phyloP scores from a whole-genome alignment of 1,140 invertebrate species.

The Drosophila lacteicornis region DNA sequence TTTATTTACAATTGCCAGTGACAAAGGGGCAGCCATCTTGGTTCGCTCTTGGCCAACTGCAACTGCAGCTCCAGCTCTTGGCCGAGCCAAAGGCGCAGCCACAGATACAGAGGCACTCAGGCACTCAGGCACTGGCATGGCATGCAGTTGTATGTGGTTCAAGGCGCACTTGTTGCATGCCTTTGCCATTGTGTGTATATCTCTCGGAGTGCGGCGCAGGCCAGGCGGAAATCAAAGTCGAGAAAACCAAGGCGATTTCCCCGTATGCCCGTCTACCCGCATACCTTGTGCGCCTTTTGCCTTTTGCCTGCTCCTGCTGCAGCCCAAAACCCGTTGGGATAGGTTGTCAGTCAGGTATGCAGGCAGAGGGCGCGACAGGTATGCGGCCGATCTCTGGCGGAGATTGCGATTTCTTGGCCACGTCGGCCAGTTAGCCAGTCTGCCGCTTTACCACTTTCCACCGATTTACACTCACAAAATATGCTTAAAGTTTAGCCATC shows the following conservation, averaged over 20 bases:
- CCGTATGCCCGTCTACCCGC: slow-evolving; percentile 18
- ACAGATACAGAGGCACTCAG: slow-evolving; percentile 22
- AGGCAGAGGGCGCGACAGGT: slow-evolving; percentile 52
- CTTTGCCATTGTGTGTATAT: slow-evolving; percentile 39
- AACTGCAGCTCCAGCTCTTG: slow-evolving; percentile 40
- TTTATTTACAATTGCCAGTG: slow-evolving; percentile 39
- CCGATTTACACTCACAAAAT: slow-evolving; percentile 58
- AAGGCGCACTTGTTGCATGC: slow-evolving; percentile 75
- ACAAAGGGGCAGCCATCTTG: slow-evolving; percentile 69
- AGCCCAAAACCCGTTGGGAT: slow-evolving; percentile 78
- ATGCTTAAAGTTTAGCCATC: slow-evolving; percentile 19
- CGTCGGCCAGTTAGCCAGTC: slow-evolving; percentile 57
- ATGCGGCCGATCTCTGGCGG: slow-evolving; percentile 43
- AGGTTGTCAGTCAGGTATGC: slow-evolving; percentile 62
- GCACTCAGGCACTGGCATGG: slow-evolving; percentile 3
- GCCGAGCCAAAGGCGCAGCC: slow-evolving; percentile 59
- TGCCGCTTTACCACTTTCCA: slow-evolving; percentile 64
- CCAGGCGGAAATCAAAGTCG: slow-evolving; percentile 62
- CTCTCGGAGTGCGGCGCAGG: slow-evolving; percentile 6
- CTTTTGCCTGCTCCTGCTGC: slow-evolving; percentile 33
- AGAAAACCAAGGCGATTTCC: slow-evolving; percentile 30
- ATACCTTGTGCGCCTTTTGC: slow-evolving; percentile 1
- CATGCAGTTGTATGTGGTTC: slow-evolving; percentile 49
- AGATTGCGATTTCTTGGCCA: slow-evolving; percentile 76
- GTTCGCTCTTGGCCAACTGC: slow-evolving; percentile 52